Base-by-base conservation (phyloP, 2,797 vertebrate species). In the Trachops cirrhosus region DNA sequence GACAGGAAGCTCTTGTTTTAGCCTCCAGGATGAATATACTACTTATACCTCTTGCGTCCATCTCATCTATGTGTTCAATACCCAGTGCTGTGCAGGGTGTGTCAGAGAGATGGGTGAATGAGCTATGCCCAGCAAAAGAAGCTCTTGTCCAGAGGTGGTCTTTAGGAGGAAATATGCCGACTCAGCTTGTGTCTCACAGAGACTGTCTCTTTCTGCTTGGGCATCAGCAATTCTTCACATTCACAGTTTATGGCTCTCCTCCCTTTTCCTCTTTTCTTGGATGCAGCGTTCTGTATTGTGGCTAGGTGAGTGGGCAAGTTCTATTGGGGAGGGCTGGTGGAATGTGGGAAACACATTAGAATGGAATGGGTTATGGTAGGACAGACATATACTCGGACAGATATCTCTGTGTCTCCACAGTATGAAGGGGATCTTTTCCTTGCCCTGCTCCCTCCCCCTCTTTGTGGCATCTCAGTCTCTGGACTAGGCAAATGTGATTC, bases 1-100 rank as follows among this genome's bases (percentile, higher is more conserved):
- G 70, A 84, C 24, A 68, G 22, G 11, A 95, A 90, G 71, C 77
- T 89, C 86, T 88, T 91, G 59, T 71, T 89, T 84, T 94, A 89
- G 71, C 68, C 50, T 77, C 14, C 22, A 96, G 70, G n/a, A 24
- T 89, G 41, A 74, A 93, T 29, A 54, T 8, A 39, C 21, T 67
- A 34, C 46, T 91, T 84, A 14, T 48, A n/a, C 19, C 44, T 71
- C 1, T 80, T 16, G 3, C 80, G 14, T 82, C 37, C 32, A 8
- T 80, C n/a, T 32, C 68, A 70, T n/a, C 59, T 34, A 2, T 74
- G 48, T 96, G 29, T 80, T 79, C 18, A 77, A 2, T 87, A 73
- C 48, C 75, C 44, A 85, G 46, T 87, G 41, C 71, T 73, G 9
- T 86, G 73, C 39, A 64, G 39, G 24, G 41, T 67, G 1, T 79